Evolutionary conservation across 2,888 invertebrate genomes (phyloP).

Genomic region (Thysanoteuthis rhombus): DNA sequence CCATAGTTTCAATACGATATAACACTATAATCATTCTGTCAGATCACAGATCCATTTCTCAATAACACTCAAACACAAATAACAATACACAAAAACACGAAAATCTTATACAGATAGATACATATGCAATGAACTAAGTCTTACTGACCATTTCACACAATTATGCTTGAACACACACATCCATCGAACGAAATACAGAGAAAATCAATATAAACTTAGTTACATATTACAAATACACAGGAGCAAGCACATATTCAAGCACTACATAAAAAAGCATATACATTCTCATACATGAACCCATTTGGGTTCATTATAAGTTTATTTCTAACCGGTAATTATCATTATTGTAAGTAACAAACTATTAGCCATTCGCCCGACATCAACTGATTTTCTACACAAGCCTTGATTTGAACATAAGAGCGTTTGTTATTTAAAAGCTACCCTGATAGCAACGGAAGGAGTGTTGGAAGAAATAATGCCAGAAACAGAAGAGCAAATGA

Average conservation of each 20-base stretch:
- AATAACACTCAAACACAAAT: background rate
- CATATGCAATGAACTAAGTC: background rate
- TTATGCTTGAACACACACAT: background rate
- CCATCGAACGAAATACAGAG: background rate
- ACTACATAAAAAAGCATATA: background rate
- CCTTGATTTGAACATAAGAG: background rate
- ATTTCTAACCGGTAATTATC: background rate
- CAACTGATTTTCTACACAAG: background rate
- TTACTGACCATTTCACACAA: background rate
- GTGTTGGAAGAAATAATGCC: background rate
- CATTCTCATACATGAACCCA: background rate
- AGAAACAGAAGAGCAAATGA: background rate
- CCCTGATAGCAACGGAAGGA: background rate
- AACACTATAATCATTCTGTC: too few species aligned
- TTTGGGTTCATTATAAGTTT: background rate
- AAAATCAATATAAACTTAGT: background rate
- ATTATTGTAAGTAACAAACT: background rate
- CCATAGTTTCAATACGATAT: too few species aligned
- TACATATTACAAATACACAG: background rate
- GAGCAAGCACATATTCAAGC: background rate
- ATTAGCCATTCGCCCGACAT: background rate
- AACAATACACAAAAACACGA: background rate
- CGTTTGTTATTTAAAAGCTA: background rate
- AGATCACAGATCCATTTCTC: too few species aligned
- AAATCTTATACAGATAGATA: background rate